phyloP scores from a whole-genome alignment of 2,113 vertebrate species.

The Pontoporia blainvillei region DNA sequence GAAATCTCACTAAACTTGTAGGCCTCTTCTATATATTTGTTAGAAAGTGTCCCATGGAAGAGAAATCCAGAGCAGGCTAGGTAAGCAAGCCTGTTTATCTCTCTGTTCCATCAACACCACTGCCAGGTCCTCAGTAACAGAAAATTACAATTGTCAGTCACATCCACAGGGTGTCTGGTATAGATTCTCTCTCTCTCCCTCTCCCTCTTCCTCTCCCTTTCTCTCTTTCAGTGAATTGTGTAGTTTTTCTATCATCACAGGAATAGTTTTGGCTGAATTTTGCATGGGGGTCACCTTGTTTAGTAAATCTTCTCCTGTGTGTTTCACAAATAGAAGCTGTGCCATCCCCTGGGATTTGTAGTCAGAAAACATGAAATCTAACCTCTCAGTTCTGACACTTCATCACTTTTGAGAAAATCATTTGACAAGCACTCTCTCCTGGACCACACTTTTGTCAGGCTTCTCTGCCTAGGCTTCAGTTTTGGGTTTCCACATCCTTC shows the following conservation, averaged over 20 bases:
- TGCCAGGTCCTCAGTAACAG: not conserved
- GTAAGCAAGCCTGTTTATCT: not conserved
- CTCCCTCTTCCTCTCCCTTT: no score
- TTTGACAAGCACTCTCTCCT: not conserved
- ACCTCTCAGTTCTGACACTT: not conserved
- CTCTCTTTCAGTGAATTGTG: not conserved
- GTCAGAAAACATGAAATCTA: not conserved
- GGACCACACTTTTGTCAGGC: not conserved
- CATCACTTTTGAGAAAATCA: not conserved
- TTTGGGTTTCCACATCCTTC: not conserved
- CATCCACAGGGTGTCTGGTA: not conserved
- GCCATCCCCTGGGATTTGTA: not conserved
- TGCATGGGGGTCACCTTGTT: not conserved
- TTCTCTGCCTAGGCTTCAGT: not conserved
- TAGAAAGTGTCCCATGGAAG: not conserved
- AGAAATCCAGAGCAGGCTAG: not conserved
- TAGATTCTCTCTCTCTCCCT: not conserved
- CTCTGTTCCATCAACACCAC: not conserved
- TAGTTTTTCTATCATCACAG: not conserved
- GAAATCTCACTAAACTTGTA: not conserved
- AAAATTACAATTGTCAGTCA: not conserved
- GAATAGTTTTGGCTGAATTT: not conserved
- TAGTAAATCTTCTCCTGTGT: not conserved
- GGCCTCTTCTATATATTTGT: not conserved
- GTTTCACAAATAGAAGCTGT: not conserved